These are phyloP conservation scores for Telenomus remus DNA, from an alignment of 1,140 invertebrate species.

Conservation along the genomic window DNA sequence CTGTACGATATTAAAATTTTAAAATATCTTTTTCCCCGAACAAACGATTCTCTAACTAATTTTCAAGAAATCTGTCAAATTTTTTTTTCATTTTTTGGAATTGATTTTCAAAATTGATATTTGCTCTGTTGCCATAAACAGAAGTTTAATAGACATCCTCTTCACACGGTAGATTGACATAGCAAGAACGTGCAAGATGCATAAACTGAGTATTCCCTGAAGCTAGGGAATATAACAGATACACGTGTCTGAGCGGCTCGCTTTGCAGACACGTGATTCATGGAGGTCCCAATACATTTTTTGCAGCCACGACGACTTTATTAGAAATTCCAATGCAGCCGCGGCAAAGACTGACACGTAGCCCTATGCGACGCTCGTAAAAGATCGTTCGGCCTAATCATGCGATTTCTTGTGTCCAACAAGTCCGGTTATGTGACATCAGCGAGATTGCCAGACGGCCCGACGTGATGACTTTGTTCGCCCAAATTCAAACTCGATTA, in stretches of 20 bases:
- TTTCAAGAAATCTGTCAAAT: too few species aligned
- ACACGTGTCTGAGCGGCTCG: slow-evolving; percentile 69
- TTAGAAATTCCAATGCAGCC: slow-evolving; percentile 73
- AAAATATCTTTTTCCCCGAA: neutral
- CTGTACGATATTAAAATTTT: slow-evolving; percentile 40
- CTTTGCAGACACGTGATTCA: slow-evolving; percentile 72
- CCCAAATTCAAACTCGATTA: slow-evolving; percentile 53
- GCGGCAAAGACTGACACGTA: slow-evolving; percentile 65
- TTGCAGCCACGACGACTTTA: slow-evolving; percentile 71
- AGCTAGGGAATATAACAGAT: slow-evolving; percentile 63
- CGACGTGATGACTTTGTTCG: slow-evolving; percentile 68
- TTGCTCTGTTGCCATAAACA: too few species aligned
- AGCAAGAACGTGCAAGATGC: slow-evolving; percentile 39
- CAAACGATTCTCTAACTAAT: neutral
- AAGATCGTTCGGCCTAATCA: slow-evolving; percentile 64
- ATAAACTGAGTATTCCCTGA: slow-evolving; percentile 48
- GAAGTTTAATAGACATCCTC: slow-evolving; percentile 4
- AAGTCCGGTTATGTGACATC: slow-evolving; percentile 49
- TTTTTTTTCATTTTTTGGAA: too few species aligned
- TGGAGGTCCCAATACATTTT: slow-evolving; percentile 69
- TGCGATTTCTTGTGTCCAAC: slow-evolving; percentile 63
- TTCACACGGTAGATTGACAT: slow-evolving; percentile 27
- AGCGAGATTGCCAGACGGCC: slow-evolving; percentile 52
- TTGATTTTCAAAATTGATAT: too few species aligned
- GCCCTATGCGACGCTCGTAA: slow-evolving; percentile 52